A percentile compares a stretch with the other conserved stretches of the same genome.
Evolutionary conservation across 2,888 invertebrate species (phyloP).

Genomic region (Tetragnatha montana): DNA sequence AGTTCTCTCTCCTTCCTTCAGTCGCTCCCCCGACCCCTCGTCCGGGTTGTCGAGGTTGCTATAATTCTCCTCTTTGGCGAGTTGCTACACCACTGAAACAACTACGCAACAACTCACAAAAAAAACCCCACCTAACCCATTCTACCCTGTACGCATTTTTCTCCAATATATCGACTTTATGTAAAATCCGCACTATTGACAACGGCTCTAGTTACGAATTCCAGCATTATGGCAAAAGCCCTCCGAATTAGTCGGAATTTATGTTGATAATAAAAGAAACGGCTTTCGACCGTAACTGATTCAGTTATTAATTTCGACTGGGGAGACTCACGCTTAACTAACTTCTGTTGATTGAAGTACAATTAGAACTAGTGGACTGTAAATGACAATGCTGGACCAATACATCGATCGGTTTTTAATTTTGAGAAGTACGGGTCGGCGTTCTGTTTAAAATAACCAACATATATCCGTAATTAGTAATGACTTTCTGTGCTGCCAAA

Average conservation of each 20-base stretch:
- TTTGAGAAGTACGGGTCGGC: neutral
- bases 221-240: neutral
- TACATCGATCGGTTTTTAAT: slow-evolving; percentile 2
- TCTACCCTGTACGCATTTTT: neutral
- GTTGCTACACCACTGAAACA: too few relatives aligned
- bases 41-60: too few relatives aligned
- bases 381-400: slow-evolving; percentile 19
- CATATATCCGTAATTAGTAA: neutral
- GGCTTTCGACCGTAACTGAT: slow-evolving; percentile 12
- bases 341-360: slow-evolving; percentile 26
- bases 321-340: slow-evolving; percentile 7
- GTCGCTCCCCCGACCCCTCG: too few relatives aligned
- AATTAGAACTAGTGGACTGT: slow-evolving; percentile 36
- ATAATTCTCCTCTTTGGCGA: too few relatives aligned
- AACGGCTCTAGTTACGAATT: neutral
- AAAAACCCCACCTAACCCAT: neutral
- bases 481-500: neutral
- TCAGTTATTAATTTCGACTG: slow-evolving; percentile 24
- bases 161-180: neutral
- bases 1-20: too few relatives aligned
- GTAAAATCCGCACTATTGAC: neutral
- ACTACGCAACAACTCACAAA: neutral
- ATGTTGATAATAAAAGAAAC: neutral
- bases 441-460: neutral
- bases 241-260: neutral